Evolutionary conservation across 1,140 invertebrate species (phyloP), one percentile per base, ranked within the genome.

Genomic region (Cardiocondyla obscurior): DNA sequence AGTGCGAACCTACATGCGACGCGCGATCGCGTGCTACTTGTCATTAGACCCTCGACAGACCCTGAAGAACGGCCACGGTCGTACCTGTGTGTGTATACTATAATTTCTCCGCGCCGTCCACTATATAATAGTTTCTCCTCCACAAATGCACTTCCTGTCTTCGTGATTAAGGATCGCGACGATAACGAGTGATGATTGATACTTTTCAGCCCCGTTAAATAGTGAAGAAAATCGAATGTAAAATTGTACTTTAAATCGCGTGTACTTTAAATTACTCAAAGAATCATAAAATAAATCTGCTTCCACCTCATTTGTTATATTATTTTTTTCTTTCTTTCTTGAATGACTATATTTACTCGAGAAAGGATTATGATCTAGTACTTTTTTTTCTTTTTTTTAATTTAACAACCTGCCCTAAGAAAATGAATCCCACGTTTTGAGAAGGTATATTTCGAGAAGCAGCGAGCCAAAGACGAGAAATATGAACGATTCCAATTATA

Each of bases 1-100:
- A 89, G 87, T 88, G 83, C 83, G 67, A 85, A 88, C 55, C 81
- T 85, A 85, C 89, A 87, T 89, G 87, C 84, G 81, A 90, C 65
- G 79, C 72, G 62, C 55, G 58, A 79, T 82, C 88, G 87, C 88
- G 89, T 89, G 89, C 83, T 69, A 33, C 73, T 53, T 83, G 77
- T 88, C 87, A 85, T 88, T 88, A 88, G 42, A 76, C 62, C 49
- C 44, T 65, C 53, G 46, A 57, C 49, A 69, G 33, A 67, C 46
- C 46, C 16, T 79, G 33, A 53, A 79, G 42, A 67, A 67, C 64
- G 51, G 53, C 60, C 77, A 58, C 64, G 51, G 53, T 53, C 77
- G 53, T 73, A 46, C 22, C 30, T 55, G 30, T 60, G 49, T 22
- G 19, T 64, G 28, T 67, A 51, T 22, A 28, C 51, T 76, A 44